Conservation (phyloP, 2,888 invertebrate species). For the Diarsia dahlii region DNA sequence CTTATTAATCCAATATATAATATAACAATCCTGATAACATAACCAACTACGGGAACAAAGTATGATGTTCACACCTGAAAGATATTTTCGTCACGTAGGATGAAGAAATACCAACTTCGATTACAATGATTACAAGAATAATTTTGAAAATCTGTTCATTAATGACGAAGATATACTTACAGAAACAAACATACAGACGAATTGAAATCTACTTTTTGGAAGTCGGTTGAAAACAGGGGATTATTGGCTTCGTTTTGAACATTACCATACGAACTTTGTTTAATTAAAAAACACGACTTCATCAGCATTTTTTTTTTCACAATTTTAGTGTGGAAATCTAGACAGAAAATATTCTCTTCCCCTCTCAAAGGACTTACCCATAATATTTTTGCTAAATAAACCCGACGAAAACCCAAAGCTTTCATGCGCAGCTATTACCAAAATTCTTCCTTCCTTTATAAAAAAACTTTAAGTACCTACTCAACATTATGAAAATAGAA, state of each 20-base stretch:
- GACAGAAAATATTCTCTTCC: neutral
- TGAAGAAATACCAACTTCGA: neutral
- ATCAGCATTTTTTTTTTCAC: neutral
- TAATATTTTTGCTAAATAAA: neutral
- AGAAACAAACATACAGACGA: no score
- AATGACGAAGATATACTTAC: no score
- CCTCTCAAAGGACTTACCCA: neutral
- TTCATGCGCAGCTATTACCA: neutral
- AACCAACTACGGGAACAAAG: neutral
- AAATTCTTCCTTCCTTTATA: conserved; percentile 6
- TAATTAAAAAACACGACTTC: neutral
- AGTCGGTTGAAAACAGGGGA: no score
- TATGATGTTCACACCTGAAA: neutral
- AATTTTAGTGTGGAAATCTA: neutral
- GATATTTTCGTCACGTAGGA: neutral
- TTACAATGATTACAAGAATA: no score
- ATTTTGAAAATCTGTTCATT: no score
- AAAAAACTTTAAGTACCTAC: neutral
- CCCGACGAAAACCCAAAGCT: conserved; percentile 2
- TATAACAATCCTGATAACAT: neutral
- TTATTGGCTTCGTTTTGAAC: neutral
- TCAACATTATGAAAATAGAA: conserved; percentile 18
- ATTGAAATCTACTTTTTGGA: no score
- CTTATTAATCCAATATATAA: neutral
- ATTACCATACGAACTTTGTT: neutral